A percentile compares a stretch with the other conserved stretches of the same genome.
Conservation (phyloP, 2,888 invertebrate genomes). For the Thysanoteuthis rhombus region DNA sequence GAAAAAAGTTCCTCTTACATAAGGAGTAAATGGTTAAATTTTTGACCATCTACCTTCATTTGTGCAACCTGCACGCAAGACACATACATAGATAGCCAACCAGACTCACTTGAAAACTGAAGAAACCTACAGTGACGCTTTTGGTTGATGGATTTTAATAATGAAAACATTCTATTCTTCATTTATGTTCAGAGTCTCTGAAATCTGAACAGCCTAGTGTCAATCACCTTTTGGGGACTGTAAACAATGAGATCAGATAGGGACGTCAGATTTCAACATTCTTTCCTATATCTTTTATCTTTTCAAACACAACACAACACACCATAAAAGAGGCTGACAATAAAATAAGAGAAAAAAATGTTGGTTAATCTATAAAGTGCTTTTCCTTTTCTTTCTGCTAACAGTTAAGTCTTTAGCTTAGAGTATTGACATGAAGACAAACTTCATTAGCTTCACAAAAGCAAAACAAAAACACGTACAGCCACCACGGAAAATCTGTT, state of each 20-base stretch:
- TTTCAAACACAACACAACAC: not conserved
- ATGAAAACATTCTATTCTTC: no score
- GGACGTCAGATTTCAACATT: not conserved
- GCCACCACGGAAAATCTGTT: not conserved
- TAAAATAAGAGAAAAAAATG: not conserved
- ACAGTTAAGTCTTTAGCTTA: not conserved
- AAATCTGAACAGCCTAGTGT: not conserved
- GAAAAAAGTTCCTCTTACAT: no score
- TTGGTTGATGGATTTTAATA: no score
- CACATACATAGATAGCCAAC: no score
- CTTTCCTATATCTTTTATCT: not conserved
- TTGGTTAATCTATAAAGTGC: not conserved
- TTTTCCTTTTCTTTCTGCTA: not conserved
- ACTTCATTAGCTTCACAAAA: not conserved
- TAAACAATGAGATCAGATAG: not conserved
- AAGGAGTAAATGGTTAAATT: no score
- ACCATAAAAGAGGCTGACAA: not conserved
- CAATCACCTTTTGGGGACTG: not conserved
- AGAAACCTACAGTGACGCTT: no score
- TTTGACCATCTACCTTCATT: no score
- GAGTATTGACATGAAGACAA: not conserved
- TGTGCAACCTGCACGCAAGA: no score
- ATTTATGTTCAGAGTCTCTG: not conserved
- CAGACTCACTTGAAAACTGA: no score
- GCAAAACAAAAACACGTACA: not conserved